A percentile compares a stretch with the other conserved stretches of the same genome.
Conservation (phyloP, 1,140 invertebrate genomes). For the Hirudo medicinalis region DNA sequence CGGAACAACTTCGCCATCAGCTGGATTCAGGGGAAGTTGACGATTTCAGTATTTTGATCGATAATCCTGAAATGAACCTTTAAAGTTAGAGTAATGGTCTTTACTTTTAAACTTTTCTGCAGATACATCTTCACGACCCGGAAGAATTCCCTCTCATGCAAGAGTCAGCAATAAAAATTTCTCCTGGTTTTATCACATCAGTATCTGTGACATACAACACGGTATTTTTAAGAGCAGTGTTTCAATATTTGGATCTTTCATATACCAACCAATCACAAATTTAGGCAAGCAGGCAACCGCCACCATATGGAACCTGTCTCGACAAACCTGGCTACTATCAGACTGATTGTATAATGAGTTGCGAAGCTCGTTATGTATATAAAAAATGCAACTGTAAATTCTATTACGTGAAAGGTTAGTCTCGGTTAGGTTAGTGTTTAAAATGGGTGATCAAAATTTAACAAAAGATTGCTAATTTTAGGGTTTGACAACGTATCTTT, state of each 20-base stretch:
- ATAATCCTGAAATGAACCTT: no score
- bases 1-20: slow-evolving; percentile 6
- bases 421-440: not conserved
- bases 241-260: not conserved
- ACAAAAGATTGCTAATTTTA: no score
- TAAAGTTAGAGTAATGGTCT: no score
- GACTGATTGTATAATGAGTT: slow-evolving; percentile 4
- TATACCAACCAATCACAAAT: not conserved
- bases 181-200: slow-evolving; percentile 5
- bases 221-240: not conserved
- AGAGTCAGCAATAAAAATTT: slow-evolving; percentile 13
- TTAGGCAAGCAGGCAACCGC: not conserved
- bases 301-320: slow-evolving; percentile 7
- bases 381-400: slow-evolving; percentile 11
- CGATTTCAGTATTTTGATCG: not conserved
- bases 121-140: slow-evolving; percentile 14
- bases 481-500: not conserved
- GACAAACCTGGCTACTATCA: slow-evolving; percentile 3
- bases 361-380: slow-evolving; percentile 6
- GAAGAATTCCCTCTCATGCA: slow-evolving; percentile 15
- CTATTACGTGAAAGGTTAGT: slow-evolving; percentile 9
- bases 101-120: not conserved
- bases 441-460: no score
- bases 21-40: slow-evolving; percentile 13
- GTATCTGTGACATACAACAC: slow-evolving; percentile 6